Evolutionary conservation across 2,888 invertebrate species (phyloP).

Genomic region (Cantharis nigra): DNA sequence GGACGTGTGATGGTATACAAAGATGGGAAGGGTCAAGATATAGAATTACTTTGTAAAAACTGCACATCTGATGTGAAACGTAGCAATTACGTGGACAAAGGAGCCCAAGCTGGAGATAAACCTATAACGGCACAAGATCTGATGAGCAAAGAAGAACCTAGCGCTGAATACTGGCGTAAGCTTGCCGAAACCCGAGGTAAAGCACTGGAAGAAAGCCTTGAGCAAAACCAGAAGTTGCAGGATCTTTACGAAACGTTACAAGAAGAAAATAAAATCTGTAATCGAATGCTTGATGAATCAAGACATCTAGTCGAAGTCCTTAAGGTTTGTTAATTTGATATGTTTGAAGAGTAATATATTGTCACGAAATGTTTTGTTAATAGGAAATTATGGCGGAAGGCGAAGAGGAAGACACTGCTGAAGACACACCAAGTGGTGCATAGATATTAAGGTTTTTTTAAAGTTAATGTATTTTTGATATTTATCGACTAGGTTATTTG

Average conservation of each 20-base stretch:
- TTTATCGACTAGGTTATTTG: background rate
- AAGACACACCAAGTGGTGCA: background rate
- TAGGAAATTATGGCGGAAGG: conserved; percentile 38
- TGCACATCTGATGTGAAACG: conserved; percentile 53
- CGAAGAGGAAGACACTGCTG: background rate
- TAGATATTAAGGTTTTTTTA: background rate
- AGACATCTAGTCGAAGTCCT: conserved; percentile 75
- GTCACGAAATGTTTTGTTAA: background rate
- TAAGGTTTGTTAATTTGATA: conserved; percentile 58
- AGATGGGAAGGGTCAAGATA: conserved; percentile 36
- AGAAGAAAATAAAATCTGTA: conserved; percentile 69
- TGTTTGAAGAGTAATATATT: background rate
- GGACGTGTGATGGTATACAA: conserved; percentile 61
- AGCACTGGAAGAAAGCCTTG: conserved; percentile 72
- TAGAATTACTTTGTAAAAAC: conserved; percentile 41
- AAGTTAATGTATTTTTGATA: background rate
- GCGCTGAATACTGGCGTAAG: conserved; percentile 77
- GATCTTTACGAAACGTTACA: conserved; percentile 54
- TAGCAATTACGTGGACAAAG: conserved; percentile 62
- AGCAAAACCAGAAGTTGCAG: conserved; percentile 69
- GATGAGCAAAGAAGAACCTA: conserved; percentile 65
- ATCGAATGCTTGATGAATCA: conserved; percentile 76
- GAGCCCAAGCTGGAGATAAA: conserved; percentile 64
- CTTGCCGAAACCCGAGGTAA: conserved; percentile 75
- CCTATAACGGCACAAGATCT: conserved; percentile 71